Percentiles rank a stretch among this genome's conserved stretches.
phyloP scores from a whole-genome alignment of 2,888 invertebrate species.

The Beris morrisii region DNA sequence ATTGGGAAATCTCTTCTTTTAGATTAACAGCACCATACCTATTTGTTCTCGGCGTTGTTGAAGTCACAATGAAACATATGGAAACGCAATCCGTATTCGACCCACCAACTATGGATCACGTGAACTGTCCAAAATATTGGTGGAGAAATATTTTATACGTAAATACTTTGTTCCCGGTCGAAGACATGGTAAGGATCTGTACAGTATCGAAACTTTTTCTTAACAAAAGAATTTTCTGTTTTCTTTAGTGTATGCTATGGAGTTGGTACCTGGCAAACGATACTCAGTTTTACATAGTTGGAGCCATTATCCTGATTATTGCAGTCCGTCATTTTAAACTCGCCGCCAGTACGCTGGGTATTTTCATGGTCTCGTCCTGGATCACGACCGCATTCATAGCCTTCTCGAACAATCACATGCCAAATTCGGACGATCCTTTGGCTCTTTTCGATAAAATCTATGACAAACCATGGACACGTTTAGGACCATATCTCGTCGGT shows the following conservation, averaged over 20 bases:
- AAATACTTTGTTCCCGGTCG: slow-evolving; percentile 81
- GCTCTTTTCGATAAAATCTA: slow-evolving; percentile 87
- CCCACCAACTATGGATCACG: slow-evolving; percentile 77
- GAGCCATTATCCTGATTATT: slow-evolving; percentile 77
- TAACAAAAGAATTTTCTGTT: not conserved
- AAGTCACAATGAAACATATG: slow-evolving; percentile 86
- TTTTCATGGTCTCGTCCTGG: slow-evolving; percentile 76
- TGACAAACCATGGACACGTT: slow-evolving; percentile 85
- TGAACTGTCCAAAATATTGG: slow-evolving; percentile 83
- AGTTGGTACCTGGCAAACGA: slow-evolving; percentile 89
- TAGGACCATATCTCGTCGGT: slow-evolving; percentile 82
- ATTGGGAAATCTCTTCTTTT: slow-evolving; percentile 40
- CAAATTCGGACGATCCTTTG: slow-evolving; percentile 77
- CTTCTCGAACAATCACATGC: slow-evolving; percentile 75
- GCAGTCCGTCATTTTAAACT: slow-evolving; percentile 78
- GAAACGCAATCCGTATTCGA: slow-evolving; percentile 80
- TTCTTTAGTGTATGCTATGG: slow-evolving; percentile 82
- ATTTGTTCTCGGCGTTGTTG: slow-evolving; percentile 79
- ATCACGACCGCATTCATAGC: slow-evolving; percentile 79
- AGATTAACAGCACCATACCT: slow-evolving; percentile 81
- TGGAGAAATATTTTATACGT: slow-evolving; percentile 86
- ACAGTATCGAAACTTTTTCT: not conserved
- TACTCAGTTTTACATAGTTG: slow-evolving; percentile 83
- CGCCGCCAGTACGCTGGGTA: slow-evolving; percentile 66
- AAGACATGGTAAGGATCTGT: slow-evolving; percentile 70